Evolutionary conservation across 92 coral and sea anemone genomes (phyloP).

Genomic region (Virgularia gustaviana): DNA sequence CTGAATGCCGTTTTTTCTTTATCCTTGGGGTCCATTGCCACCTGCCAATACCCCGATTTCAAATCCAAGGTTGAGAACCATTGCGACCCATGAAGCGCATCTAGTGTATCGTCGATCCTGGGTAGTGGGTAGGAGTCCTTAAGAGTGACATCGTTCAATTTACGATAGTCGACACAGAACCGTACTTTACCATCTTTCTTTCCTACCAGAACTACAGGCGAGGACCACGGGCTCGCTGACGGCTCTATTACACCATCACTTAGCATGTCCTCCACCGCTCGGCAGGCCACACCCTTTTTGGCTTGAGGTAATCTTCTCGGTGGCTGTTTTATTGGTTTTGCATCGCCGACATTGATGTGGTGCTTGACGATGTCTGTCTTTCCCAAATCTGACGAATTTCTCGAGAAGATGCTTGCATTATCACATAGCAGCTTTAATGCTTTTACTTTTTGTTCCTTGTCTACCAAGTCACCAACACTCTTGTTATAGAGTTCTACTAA

Average conservation of each 20-base stretch:
- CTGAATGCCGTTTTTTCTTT: slow-evolving; percentile 30
- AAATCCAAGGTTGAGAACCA: slow-evolving; percentile 10
- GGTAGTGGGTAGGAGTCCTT: slow-evolving; percentile 21
- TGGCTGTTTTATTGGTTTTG: not conserved
- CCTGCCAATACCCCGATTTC: slow-evolving; percentile 29
- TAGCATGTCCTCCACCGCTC: slow-evolving; percentile 17
- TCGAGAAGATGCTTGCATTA: not conserved
- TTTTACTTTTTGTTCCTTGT: not conserved
- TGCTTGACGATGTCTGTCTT: slow-evolving; percentile 9
- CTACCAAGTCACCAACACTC: not conserved
- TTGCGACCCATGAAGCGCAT: not conserved
- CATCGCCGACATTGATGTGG: not conserved
- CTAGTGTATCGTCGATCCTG: slow-evolving; percentile 1
- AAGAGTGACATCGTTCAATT: slow-evolving; percentile 1
- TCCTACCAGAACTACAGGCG: not conserved
- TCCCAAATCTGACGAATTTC: no score
- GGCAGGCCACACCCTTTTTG: not conserved
- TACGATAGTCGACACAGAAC: slow-evolving; percentile 16
- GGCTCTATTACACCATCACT: slow-evolving; percentile 5
- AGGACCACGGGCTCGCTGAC: slow-evolving; percentile 6
- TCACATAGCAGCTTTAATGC: not conserved
- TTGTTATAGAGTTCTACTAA: not conserved
- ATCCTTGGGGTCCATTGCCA: not conserved
- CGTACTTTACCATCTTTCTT: slow-evolving; percentile 14
- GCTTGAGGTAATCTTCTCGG: not conserved